Evolutionary conservation across 2,113 vertebrate species (phyloP), one percentile per base, ranked within the genome.

Genomic region (Neodontobutis hainanensis): DNA sequence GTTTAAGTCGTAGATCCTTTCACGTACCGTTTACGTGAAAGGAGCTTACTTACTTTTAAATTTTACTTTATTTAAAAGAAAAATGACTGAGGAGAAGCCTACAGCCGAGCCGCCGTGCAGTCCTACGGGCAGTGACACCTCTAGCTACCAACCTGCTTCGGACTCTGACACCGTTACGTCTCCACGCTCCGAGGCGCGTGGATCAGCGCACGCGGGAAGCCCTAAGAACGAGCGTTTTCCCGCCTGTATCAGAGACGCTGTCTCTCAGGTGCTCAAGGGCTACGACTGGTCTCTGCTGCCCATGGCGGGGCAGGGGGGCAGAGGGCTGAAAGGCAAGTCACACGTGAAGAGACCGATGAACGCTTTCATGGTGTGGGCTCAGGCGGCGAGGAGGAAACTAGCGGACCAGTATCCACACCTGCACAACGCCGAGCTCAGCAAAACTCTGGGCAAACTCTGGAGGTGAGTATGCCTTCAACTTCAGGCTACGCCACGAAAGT

Each of bases 271-370:
- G 89, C 92, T 97, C 59, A 95, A 95, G 70, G 95, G 95, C n/a
- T 97, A 97, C 73, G 95, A 97, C 93, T 97, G 95, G 95, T 95
- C 95, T 42, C 87, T 97, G 87, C 91, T 96, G 59, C 94, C 95
- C 3, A 90, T 96, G 92, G 94, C 95, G 0, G 89, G 92, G 59
- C 92, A 94, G 0, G 95, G 92, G 15, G 92, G 92, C 62, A 83
- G 90, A 8, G 90, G 91, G 4, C 90, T 93, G 34, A 96, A 96
- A 75, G 90, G 86, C 70, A 95, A 95, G 75, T 95, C 95, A 0
- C 95, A 95, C 40, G 92, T 93, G 12, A 93, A 93, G 40, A 77
- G 92, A 65, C 92, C 92, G 1, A 93, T 93, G 92, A 93, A 93
- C 65, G 92, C 92, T 4, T 93, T 93, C 74, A 93, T 93, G 92